Base-by-base conservation (phyloP, 2,888 invertebrate genomes). In the Rotaria magnacalcarata region DNA sequence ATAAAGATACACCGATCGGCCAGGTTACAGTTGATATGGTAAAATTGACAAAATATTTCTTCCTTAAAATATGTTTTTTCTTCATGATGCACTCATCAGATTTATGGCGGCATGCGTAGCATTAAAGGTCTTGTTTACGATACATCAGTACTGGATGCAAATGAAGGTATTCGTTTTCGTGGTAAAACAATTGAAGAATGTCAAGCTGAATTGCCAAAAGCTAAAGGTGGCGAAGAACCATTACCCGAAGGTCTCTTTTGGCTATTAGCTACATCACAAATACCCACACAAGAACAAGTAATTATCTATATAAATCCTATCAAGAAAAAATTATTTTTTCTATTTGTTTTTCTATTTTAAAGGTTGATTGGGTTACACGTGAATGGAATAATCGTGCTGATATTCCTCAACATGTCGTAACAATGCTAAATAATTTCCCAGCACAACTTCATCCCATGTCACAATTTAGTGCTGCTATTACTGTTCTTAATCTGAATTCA, bases 11-110 rank as follows among this genome's bases (percentile, higher is more conserved):
- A 88, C 96, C 96, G 93, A 95, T 98, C 90, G 98, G 99, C 88
- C 96, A 98, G 90, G 96, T 98, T 90, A 97, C 96, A 90, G 94
- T 99, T 88, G 97, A 99, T 91, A 97, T 97, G 97, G 97, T 96
- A 92, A 93, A 94, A 34, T 34, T 34, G 34, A 34, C 34, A 19
- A 67, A 6, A 67, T 4, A 34, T 16, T 8, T 14, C 3, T 67
- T 60, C 34, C 6, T 41, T 19, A 4, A 24, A 27, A n/a, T 16
- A 21, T 27, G n/a, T 6, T 6, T 47, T 34, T 58, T 24, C 85
- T 52, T 52, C 14, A 52, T 52, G 14, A 52, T 52, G 0, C 50
- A 52, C 75, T 89, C 54, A 88, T 7, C 14, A 80, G 93, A 92
- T 93, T 89, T 93, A 97, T 92, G 96, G 96, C 89, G 97, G 97